Evolutionary conservation across 2,113 vertebrate species (phyloP).

Genomic region (Panthera tigris): DNA sequence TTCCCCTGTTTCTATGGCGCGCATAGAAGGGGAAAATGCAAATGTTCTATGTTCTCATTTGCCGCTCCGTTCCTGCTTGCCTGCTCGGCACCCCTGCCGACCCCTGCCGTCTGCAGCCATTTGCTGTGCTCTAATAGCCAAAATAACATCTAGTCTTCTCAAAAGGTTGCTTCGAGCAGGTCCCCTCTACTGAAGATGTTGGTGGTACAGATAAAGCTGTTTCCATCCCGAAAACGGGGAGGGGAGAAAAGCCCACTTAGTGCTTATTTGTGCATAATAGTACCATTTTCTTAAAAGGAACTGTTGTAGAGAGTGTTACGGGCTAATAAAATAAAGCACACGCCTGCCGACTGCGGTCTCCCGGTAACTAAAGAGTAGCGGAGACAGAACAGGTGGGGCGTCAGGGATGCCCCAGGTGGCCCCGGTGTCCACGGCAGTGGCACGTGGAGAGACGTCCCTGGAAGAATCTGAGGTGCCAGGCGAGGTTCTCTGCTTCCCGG

Average conservation of each 20-base stretch:
- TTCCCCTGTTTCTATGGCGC: not conserved
- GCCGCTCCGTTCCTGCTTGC: not conserved
- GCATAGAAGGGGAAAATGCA: not conserved
- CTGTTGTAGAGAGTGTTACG: conserved; percentile 14
- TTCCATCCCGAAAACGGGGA: conserved; percentile 49
- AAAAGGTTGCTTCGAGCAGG: not conserved
- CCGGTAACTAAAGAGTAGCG: conserved; percentile 11
- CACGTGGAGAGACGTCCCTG: not conserved
- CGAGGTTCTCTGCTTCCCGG: rapidly evolving
- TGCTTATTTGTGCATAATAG: conserved; percentile 44
- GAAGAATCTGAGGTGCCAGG: rapidly evolving
- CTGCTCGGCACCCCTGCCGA: not conserved
- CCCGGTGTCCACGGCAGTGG: rapidly evolving
- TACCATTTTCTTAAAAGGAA: conserved; percentile 49
- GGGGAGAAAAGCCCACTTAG: conserved; percentile 44
- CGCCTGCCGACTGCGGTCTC: not conserved
- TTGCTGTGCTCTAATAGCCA: conserved; percentile 14
- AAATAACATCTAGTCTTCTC: not conserved
- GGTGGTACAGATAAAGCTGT: not conserved
- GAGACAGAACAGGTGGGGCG: not conserved
- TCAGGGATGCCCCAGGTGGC: rapidly evolving
- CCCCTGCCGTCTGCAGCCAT: not conserved
- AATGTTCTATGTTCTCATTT: not conserved
- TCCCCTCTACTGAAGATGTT: not conserved
- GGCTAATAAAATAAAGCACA: conserved; percentile 31